A percentile compares a stretch with the other conserved stretches of the same genome.
Evolutionary conservation across 2,888 invertebrate species (phyloP).

Genomic region (Drosophila macrothrix): DNA sequence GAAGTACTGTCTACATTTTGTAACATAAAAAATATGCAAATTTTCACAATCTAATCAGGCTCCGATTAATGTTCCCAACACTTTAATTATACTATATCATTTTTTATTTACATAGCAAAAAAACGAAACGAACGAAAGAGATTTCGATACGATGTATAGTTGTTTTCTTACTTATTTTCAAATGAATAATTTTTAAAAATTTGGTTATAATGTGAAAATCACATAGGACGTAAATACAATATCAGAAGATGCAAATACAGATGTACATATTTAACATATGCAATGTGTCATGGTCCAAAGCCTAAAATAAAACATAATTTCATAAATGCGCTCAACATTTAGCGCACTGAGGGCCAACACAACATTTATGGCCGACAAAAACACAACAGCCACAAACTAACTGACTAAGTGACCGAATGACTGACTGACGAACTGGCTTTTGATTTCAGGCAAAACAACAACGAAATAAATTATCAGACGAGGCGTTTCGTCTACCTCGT

Average conservation of each 20-base stretch:
- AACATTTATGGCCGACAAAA: conserved; percentile 36
- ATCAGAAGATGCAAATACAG: conserved; percentile 25
- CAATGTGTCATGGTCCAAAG: conserved; percentile 26
- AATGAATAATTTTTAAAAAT: not conserved
- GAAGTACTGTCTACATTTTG: not conserved
- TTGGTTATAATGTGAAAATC: not conserved
- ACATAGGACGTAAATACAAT: not conserved
- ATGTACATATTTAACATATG: conserved; percentile 6
- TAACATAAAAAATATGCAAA: not conserved
- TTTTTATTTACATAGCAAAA: not conserved
- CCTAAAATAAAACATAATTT: conserved; percentile 56
- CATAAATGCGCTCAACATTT: conserved; percentile 50
- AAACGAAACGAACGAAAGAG: not conserved
- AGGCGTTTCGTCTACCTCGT: conserved; percentile 66
- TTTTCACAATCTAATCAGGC: not conserved
- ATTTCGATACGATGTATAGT: not conserved
- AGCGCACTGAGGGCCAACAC: conserved; percentile 24
- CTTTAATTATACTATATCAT: not conserved
- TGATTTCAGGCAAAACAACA: conserved; percentile 12
- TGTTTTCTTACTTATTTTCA: not conserved
- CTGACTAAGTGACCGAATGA: conserved; percentile 1
- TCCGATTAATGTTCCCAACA: not conserved
- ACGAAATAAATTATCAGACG: conserved; percentile 42
- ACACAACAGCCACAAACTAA: not conserved
- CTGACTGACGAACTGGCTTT: conserved; percentile 19